Conservation (phyloP, 2,797 vertebrate genomes). For the Myoxocephalus aenaeus region DNA sequence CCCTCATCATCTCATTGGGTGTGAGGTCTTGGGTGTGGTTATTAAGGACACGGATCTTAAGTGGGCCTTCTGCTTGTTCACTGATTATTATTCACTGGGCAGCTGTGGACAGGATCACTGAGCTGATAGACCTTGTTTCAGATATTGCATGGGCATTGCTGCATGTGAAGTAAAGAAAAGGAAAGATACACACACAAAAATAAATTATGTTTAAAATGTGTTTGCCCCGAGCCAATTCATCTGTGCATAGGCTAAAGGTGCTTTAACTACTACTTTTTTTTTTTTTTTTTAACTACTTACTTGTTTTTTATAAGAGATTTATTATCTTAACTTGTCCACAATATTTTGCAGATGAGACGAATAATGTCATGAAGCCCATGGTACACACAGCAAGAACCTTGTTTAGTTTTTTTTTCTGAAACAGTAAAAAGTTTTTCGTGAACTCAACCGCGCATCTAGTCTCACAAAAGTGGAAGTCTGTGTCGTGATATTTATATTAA, state of each 20-base stretch:
- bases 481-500: neutral
- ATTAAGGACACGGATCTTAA: constrained; percentile 85
- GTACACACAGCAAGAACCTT: neutral
- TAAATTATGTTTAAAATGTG: neutral
- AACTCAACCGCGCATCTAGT: neutral
- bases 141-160: constrained; percentile 13
- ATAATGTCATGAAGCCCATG: neutral
- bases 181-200: neutral
- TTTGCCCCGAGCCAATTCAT: neutral
- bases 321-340: neutral
- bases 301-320: neutral
- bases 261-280: neutral
- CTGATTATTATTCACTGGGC: constrained; percentile 74
- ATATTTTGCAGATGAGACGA: neutral
- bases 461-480: neutral
- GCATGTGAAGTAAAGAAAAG: neutral
- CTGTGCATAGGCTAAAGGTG: neutral
- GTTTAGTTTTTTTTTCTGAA: neutral
- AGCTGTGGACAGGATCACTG: constrained; percentile 66
- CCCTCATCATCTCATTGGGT: constrained; percentile 80
- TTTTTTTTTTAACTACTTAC: neutral
- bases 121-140: constrained; percentile 42
- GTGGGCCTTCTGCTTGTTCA: constrained; percentile 77
- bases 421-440: constrained; percentile 1
- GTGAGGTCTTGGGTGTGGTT: constrained; percentile 81